A percentile compares a stretch with the other conserved stretches of the same genome.
phyloP scores from a whole-genome alignment of 2,797 vertebrate genomes.

The Enteromius viviparus region DNA sequence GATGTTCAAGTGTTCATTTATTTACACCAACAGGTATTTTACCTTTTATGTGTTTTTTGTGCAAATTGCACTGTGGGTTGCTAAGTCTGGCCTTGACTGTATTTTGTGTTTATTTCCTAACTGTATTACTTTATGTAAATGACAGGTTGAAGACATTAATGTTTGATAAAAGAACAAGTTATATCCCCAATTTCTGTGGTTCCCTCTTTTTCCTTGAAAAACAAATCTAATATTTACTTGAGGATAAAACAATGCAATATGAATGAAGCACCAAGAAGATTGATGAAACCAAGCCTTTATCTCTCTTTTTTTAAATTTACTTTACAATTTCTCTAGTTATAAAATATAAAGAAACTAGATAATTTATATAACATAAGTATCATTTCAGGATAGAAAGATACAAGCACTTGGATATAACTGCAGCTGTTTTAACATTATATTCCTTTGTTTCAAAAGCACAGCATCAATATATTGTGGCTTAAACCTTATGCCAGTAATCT shows the following conservation, averaged over 20 bases:
- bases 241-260: slow-evolving; percentile 8
- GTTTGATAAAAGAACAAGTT: slow-evolving; percentile 3
- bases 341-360: background rate
- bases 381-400: background rate
- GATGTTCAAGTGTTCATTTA: slow-evolving; percentile 15
- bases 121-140: slow-evolving; percentile 19
- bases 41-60: slow-evolving; percentile 20
- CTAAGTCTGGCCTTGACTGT: background rate
- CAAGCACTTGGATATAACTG: background rate
- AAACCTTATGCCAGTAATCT: background rate
- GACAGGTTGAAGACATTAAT: background rate
- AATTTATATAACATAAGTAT: background rate
- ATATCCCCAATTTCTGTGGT: background rate
- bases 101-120: slow-evolving; percentile 3
- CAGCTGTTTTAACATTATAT: background rate
- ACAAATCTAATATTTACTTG: background rate
- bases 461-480: background rate
- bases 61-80: slow-evolving; percentile 27
- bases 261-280: background rate
- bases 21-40: background rate
- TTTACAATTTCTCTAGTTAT: background rate
- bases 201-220: background rate
- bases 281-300: background rate
- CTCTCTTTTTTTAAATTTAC: background rate
- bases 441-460: slow-evolving; percentile 2